Evolutionary conservation across 2,797 vertebrate genomes (phyloP).

Genomic region (Anas bahamensis): DNA sequence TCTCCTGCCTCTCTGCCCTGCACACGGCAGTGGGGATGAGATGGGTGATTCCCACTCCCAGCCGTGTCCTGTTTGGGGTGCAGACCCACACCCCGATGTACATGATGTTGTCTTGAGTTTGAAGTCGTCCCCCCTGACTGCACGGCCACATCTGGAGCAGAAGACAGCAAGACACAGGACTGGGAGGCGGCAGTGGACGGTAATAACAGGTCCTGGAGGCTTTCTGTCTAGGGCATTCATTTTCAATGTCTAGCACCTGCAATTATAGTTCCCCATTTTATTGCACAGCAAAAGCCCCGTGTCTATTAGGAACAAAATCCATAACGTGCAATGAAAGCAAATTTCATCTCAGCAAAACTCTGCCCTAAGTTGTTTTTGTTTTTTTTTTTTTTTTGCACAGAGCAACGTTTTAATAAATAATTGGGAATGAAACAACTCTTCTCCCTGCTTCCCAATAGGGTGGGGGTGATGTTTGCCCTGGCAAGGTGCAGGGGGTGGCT

Average conservation of each 20-base stretch:
- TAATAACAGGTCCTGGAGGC: background rate
- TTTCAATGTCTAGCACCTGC: background rate
- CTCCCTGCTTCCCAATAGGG: accelerated
- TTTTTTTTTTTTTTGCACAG: background rate
- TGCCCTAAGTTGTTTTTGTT: background rate
- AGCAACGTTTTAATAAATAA: background rate
- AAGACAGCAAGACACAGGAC: background rate
- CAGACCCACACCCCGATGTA: background rate
- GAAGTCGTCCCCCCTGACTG: background rate
- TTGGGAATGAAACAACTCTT: background rate
- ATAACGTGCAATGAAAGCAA: background rate
- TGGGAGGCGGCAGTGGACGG: background rate
- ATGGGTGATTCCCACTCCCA: background rate
- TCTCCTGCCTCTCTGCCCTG: background rate
- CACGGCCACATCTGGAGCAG: background rate
- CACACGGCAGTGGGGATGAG: background rate
- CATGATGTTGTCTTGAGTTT: background rate
- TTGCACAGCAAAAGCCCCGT: background rate
- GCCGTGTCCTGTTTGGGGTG: background rate
- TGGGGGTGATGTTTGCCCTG: background rate
- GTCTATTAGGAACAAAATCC: background rate
- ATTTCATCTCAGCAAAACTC: background rate
- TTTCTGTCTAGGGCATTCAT: background rate
- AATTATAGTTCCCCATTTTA: background rate
- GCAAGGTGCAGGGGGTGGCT: background rate